phyloP scores from a whole-genome alignment of 2,113 vertebrate genomes.

The Myanophis thanlyinensis region DNA sequence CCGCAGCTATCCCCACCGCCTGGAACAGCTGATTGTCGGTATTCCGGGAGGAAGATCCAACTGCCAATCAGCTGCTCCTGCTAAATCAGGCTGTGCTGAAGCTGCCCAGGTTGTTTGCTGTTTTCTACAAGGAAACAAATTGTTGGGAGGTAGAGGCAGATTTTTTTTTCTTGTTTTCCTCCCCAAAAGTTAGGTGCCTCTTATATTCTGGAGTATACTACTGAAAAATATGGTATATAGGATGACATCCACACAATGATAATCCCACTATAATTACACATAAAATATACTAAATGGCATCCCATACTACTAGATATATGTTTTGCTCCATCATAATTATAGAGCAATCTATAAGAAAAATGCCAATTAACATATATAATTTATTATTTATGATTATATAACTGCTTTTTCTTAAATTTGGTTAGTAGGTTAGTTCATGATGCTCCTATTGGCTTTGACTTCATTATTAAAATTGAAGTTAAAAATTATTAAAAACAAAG shows the following conservation, averaged over 20 bases:
- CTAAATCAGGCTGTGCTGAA: too few relatives aligned
- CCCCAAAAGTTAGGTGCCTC: too few relatives aligned
- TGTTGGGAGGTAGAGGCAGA: too few relatives aligned
- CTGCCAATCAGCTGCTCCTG: too few relatives aligned
- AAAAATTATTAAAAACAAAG: not conserved
- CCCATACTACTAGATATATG: not conserved
- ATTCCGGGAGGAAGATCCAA: too few relatives aligned
- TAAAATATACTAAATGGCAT: not conserved
- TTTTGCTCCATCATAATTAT: not conserved
- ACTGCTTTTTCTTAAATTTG: not conserved
- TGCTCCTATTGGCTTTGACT: not conserved
- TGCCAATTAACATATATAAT: not conserved
- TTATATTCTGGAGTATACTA: too few relatives aligned
- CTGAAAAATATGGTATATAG: too few relatives aligned
- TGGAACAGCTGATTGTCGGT: too few relatives aligned
- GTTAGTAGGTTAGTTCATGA: not conserved
- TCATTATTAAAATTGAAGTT: not conserved
- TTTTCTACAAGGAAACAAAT: too few relatives aligned
- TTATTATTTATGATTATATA: not conserved
- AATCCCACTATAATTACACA: not conserved
- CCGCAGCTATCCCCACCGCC: too few relatives aligned
- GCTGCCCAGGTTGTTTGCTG: too few relatives aligned
- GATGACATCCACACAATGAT: not conserved
- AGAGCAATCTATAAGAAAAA: not conserved
- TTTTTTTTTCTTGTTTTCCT: too few relatives aligned